Evolutionary conservation across 2,888 invertebrate species (phyloP), one percentile per base, ranked within the genome.

Genomic region (Drosophila anomalata): DNA sequence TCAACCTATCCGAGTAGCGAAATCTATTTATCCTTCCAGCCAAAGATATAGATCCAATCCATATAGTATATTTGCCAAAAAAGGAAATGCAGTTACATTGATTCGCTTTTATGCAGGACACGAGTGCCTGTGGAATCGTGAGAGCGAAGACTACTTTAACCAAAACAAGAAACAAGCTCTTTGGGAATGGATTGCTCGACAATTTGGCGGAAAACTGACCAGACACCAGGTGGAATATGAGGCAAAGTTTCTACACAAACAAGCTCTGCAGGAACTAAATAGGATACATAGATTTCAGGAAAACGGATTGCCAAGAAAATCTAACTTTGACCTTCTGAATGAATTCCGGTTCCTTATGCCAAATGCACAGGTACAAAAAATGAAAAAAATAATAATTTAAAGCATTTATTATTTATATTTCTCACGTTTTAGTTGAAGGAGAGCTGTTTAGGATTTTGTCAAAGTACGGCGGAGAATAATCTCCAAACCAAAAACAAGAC

Each of bases 21-120:
- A n/a, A 36, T 14, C 36, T 36, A 2, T 36, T 6, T 7, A 36
- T 36, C 20, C 41, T 20, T 42, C 8, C 9, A 29, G n/a, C 8
- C 24, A 7, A 26, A 20, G 8, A 22, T 2, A 14, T 20, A 9
- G 12, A 11, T 3, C 1, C 20, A n/a, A 20, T 29, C 2, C n/a
- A 3, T 14, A 8, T 5, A 20, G 39, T 29, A 12, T 31, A 26
- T 33, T 29, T 17, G 3, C 14, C 9, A 12, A 51, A 6, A 55
- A 14, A 22, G 51, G 46, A 8, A 68, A 68, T 50, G 26, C 52
- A 3, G 14, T 68, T 17, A 68, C 68, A 17, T 24, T 67, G 14
- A 56, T 67, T 12, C 56, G 68, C 11, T 68, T 68, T 9, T 68
- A 68, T 36, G 58, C 52, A 11, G 68, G 69, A 1, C 68, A 68